phyloP scores from a whole-genome alignment of 2,888 invertebrate species.

The Fissipunctia ypsillon region DNA sequence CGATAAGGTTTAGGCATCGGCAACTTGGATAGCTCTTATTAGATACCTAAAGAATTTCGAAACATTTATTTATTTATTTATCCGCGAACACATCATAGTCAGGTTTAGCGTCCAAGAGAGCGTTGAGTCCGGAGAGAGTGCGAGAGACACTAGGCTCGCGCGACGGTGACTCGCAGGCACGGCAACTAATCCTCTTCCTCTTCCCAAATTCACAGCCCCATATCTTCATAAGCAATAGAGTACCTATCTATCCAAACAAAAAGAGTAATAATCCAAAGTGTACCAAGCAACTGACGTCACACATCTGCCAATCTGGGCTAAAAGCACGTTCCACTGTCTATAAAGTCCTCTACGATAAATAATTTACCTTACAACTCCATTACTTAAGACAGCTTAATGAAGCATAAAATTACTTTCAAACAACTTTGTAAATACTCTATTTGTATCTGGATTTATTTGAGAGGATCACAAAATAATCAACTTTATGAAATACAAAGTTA shows the following conservation, averaged over 20 bases:
- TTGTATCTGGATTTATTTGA: slow-evolving; percentile 38
- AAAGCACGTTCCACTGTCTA: slow-evolving; percentile 39
- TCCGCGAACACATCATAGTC: too few species aligned
- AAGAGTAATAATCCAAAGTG: slow-evolving; percentile 19
- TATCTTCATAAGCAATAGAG: background rate
- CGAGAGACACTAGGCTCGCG: too few species aligned
- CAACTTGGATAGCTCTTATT: background rate
- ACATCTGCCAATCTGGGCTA: background rate
- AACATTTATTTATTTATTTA: too few species aligned
- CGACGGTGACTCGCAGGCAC: too few species aligned
- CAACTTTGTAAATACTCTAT: slow-evolving; percentile 31
- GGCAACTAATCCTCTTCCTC: too few species aligned
- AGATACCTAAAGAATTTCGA: background rate
- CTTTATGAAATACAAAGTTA: slow-evolving; percentile 25
- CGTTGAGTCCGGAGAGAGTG: too few species aligned
- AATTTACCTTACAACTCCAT: slow-evolving; percentile 25
- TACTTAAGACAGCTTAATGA: slow-evolving; percentile 31
- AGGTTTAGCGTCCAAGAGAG: too few species aligned
- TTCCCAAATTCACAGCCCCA: background rate
- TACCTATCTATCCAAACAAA: slow-evolving; percentile 3
- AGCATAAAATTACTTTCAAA: slow-evolving; percentile 36
- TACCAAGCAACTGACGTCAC: slow-evolving; percentile 18
- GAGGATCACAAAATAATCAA: slow-evolving; percentile 26
- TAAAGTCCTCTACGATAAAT: slow-evolving; percentile 6
- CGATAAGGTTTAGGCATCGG: background rate